Conservation (phyloP, 2,113 vertebrate genomes). For the Maylandia zebra region DNA sequence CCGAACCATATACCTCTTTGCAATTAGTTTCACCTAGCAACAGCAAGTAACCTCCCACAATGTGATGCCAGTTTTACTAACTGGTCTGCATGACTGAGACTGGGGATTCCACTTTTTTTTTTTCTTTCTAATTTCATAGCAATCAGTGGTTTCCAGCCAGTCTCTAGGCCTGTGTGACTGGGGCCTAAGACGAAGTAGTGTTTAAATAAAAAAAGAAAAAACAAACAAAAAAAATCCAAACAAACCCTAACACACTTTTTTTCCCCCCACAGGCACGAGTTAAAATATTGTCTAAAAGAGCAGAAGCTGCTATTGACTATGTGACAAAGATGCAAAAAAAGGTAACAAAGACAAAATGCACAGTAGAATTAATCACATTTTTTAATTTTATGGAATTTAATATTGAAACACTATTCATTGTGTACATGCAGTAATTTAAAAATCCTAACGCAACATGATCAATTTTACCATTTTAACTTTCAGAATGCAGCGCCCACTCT, state of each 20-base stretch:
- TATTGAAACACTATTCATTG: background rate
- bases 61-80: background rate
- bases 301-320: slow-evolving; percentile 36
- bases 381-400: background rate
- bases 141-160: background rate
- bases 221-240: background rate
- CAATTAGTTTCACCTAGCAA: background rate
- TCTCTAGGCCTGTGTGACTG: background rate
- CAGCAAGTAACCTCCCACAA: background rate
- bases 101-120: background rate
- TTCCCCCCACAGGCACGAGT: slow-evolving; percentile 19
- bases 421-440: background rate
- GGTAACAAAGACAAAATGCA: slow-evolving; percentile 19
- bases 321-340: background rate
- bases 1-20: background rate
- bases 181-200: background rate
- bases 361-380: background rate
- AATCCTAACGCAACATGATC: background rate
- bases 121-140: background rate
- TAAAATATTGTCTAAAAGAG: slow-evolving; percentile 29
- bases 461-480: background rate
- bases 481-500: background rate
- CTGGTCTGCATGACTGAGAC: background rate
- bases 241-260: background rate
- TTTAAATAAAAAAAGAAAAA: background rate